A percentile compares a stretch with the other conserved stretches of the same genome.
Conservation (phyloP, 2,797 vertebrate genomes). For the Crenuchus spilurus region DNA sequence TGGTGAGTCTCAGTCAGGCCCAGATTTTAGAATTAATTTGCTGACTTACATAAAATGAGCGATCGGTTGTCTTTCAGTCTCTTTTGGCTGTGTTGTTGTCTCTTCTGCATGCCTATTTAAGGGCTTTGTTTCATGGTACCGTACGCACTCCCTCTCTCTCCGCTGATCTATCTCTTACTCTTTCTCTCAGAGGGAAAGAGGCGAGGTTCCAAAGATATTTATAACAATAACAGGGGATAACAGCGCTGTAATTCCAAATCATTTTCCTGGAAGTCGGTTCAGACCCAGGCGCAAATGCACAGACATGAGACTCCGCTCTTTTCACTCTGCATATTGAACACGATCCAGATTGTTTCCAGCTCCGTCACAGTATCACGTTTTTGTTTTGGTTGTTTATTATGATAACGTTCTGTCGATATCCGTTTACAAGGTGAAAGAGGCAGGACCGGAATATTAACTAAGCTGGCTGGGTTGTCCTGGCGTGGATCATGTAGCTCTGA, state of each 20-base stretch:
- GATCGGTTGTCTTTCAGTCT: not conserved
- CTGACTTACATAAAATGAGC: slow-evolving; percentile 6
- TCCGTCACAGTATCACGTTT: slow-evolving; percentile 24
- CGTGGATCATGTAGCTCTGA: not conserved
- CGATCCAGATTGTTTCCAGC: not conserved
- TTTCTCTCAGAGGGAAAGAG: slow-evolving; percentile 19
- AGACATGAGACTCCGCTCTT: slow-evolving; percentile 12
- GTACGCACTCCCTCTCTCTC: not conserved
- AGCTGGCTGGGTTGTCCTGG: not conserved
- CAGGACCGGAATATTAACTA: not conserved
- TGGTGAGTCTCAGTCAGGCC: not conserved
- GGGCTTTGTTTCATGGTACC: slow-evolving; percentile 38
- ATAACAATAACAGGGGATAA: slow-evolving; percentile 56
- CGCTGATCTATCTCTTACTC: not conserved
- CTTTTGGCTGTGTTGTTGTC: slow-evolving; percentile 20
- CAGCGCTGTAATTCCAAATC: slow-evolving; percentile 50
- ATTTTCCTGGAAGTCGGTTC: slow-evolving; percentile 53
- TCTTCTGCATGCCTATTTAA: slow-evolving; percentile 49
- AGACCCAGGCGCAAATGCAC: slow-evolving; percentile 20
- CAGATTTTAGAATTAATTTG: slow-evolving; percentile 3
- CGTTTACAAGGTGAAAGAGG: slow-evolving; percentile 26
- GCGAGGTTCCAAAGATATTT: slow-evolving; percentile 44
- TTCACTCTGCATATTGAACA: slow-evolving; percentile 22
- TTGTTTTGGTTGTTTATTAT: slow-evolving; percentile 37
- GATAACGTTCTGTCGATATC: slow-evolving; percentile 10